Percentiles rank a stretch among this genome's conserved stretches.
Evolutionary conservation across 2,113 vertebrate genomes (phyloP).

Genomic region (Actenoides lindsayi): DNA sequence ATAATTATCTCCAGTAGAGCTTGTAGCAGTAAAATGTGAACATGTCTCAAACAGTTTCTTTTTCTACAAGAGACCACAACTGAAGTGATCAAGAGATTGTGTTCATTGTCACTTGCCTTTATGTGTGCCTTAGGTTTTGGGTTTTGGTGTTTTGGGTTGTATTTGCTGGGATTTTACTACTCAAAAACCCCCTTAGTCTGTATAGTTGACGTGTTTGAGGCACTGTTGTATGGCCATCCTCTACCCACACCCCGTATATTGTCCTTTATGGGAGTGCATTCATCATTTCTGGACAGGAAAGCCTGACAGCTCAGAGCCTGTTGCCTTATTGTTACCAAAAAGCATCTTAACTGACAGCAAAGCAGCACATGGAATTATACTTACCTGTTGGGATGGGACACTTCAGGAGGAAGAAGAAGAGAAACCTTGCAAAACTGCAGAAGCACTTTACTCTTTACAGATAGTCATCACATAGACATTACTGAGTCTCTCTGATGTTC

Average conservation of each 20-base stretch:
- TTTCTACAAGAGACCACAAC: background rate
- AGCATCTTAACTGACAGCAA: background rate
- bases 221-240: background rate
- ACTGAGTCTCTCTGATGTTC: background rate
- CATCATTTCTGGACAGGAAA: background rate
- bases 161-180: background rate
- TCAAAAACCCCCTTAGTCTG: background rate
- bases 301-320: background rate
- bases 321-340: background rate
- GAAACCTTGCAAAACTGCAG: background rate
- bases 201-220: background rate
- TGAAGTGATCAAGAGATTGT: background rate
- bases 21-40: background rate
- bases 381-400: background rate
- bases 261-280: background rate
- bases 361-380: rapidly evolving
- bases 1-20: background rate
- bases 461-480: background rate
- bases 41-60: background rate
- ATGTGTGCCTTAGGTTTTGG: background rate
- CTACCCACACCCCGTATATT: background rate
- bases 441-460: background rate
- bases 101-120: background rate
- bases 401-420: background rate
- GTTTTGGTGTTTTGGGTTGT: background rate